Base-by-base conservation (phyloP, 2,797 vertebrate genomes). In the Centropyge bicolor region DNA sequence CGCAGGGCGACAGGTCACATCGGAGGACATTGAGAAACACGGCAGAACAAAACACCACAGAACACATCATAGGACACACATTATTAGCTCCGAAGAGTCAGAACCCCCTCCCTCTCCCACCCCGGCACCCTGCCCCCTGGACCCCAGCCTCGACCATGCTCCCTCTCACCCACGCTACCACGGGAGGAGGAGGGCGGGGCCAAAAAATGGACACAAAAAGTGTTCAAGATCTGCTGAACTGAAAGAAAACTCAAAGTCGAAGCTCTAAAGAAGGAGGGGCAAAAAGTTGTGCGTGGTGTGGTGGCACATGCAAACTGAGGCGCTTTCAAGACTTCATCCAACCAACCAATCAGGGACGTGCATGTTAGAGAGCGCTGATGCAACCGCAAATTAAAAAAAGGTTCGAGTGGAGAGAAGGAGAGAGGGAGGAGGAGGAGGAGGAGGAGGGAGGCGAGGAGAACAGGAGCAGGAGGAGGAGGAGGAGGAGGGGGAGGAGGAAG, bases 231-330 rank as follows among this genome's bases (percentile, higher is more conserved):
- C 82, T 92, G 93, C 93, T 87, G 76, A 87, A 95, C 92, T 84
- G 84, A 87, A 94, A 92, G 49, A 77, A 88, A 94, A 92, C 74
- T 88, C 24, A 90, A 87, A 90, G 88, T 85, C 13, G 67, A 94
- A 95, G 93, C 93, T 93, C n/a, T 57, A 85, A 80, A 83, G 80
- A 77, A 86, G 78, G 87, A 48, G 68, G 79, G 88, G 85, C 82
- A 90, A 86, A 91, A 91, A 76, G 72, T 91, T 84, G 82, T 87
- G 89, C 70, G 52, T 83, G 96, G 90, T 95, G 96, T 95, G 95
- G 97, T 93, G 96, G 95, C 92, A 96, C 98, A 99, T 99, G 98
- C 98, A 99, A 97, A 97, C 96, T 95, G 95, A 96, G 95, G 96
- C 96, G 95, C 96, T 94, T 93, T 96, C 96, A 96, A 97, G 96